These are phyloP conservation scores for Tupiocoris notatus DNA, from an alignment of 2,888 invertebrate genomes.

Conservation along the genomic window DNA sequence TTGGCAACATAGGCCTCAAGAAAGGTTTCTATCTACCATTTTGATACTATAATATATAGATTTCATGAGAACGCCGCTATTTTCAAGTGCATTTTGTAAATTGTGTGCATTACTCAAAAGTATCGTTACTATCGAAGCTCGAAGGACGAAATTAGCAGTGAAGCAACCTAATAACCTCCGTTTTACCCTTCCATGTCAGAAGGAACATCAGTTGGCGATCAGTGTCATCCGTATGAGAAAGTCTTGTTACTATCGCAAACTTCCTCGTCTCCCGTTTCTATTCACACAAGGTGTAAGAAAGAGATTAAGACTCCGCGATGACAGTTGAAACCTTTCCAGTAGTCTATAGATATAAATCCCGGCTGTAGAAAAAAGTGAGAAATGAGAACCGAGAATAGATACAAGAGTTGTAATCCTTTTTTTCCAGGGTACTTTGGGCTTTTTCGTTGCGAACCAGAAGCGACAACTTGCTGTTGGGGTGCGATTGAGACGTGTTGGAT, in stretches of 20 bases:
- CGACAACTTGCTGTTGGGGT: not conserved
- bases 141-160: too few relatives aligned
- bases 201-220: too few relatives aligned
- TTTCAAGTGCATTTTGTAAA: too few relatives aligned
- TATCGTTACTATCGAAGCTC: too few relatives aligned
- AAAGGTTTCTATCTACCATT: too few relatives aligned
- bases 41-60: too few relatives aligned
- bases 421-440: not conserved
- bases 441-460: not conserved
- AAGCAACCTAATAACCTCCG: too few relatives aligned
- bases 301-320: not conserved
- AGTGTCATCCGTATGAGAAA: not conserved
- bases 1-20: too few relatives aligned
- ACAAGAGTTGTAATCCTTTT: not conserved
- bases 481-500: not conserved
- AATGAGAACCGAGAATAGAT: not conserved
- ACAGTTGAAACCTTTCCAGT: not conserved
- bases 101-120: too few relatives aligned
- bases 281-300: not conserved
- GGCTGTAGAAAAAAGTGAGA: not conserved
- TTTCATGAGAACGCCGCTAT: too few relatives aligned
- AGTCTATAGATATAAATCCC: not conserved
- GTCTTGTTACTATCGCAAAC: not conserved
- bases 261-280: not conserved
- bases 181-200: too few relatives aligned